A percentile compares a stretch with the other conserved stretches of the same genome.
Conservation (phyloP, 2,888 invertebrate species). For the Cremastinae sp. region DNA sequence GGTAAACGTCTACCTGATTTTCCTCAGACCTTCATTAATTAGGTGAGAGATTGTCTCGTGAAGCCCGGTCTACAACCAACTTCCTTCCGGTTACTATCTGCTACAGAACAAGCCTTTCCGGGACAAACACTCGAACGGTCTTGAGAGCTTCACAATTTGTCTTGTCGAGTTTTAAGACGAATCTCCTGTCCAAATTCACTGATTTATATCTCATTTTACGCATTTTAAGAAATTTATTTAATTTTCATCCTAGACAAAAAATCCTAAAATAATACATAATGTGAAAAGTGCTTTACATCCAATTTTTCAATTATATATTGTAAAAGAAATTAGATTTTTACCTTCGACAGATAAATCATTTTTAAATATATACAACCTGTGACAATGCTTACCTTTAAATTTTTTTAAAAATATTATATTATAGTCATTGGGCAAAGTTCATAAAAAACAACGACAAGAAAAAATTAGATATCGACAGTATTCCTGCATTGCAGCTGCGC, state of each 20-base stretch:
- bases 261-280: no score
- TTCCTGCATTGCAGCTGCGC: conserved; percentile 44
- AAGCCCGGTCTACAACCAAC: conserved; percentile 42
- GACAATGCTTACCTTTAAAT: no score
- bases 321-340: no score
- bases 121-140: conserved; percentile 14
- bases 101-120: conserved; percentile 37
- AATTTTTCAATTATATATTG: no score
- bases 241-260: no score
- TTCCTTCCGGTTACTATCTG: conserved; percentile 59
- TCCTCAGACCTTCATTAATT: conserved; percentile 59
- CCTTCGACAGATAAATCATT: no score
- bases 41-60: conserved; percentile 58
- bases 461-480: conserved; percentile 25
- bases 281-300: no score
- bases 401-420: conserved; percentile 1
- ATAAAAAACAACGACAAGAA: conserved; percentile 1
- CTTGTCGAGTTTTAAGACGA: conserved; percentile 49
- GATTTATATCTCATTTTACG: not conserved
- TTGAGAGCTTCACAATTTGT: conserved; percentile 45
- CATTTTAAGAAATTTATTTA: not conserved
- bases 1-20: conserved; percentile 54
- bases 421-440: conserved; percentile 38
- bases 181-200: conserved; percentile 35
- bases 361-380: no score